Evolutionary conservation across 2,888 invertebrate genomes (phyloP), one percentile per base, ranked within the genome.

Genomic region (Synanthedon andrenaeformis): DNA sequence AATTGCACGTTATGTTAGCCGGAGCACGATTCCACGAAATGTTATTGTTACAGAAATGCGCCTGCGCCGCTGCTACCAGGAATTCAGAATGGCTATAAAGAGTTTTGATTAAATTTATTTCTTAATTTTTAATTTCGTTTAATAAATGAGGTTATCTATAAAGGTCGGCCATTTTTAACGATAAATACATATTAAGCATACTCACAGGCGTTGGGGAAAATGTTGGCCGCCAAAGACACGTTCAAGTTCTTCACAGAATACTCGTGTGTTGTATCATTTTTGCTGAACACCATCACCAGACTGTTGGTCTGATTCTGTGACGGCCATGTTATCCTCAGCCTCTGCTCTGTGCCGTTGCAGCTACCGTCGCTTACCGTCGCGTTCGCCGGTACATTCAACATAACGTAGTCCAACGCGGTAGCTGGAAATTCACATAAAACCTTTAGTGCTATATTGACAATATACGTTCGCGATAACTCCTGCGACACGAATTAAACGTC

Each of bases 161-260:
- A n/a, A n/a, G n/a, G n/a, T n/a, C n/a, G n/a, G n/a, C n/a, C n/a
- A n/a, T n/a, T n/a, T n/a, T n/a, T n/a, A n/a, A n/a, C n/a, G n/a
- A n/a, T n/a, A n/a, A n/a, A n/a, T n/a, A n/a, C n/a, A n/a, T n/a
- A n/a, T 6, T 35, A 8, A 35, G 35, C 8, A 11, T 23, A 81
- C 82, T 84, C 59, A 77, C 85, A 70, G 12, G 69, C 67, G 56
- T 80, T 81, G 23, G 73, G 66, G 59, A 90, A 90, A 42, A 80
- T 71, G 59, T 90, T 73, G 0, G 76, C 64, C 3, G 70, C 64
- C 1, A 86, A 66, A 0, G 70, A 61, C 56, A 84, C 58, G 61
- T 84, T 75, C 54, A 85, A 54, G 55, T 62, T 64, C 79, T 70
- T 61, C 65, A 78, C 55, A 65, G 62, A 57, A 70, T 80, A 67